Evolutionary conservation across 2,797 vertebrate species (phyloP), one percentile per base, ranked within the genome.

Genomic region (Heterohyrax brucei): DNA sequence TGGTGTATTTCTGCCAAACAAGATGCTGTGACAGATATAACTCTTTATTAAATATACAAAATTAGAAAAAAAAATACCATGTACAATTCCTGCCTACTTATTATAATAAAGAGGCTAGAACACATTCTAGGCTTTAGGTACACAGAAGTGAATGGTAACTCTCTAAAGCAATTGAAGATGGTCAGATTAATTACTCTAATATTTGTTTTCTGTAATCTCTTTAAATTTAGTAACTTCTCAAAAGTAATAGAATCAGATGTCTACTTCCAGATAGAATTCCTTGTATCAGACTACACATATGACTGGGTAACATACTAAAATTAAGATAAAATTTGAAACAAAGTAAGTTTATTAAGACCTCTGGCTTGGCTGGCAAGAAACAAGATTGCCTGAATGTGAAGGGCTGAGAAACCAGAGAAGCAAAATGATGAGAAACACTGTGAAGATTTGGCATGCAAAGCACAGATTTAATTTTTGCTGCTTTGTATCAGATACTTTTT

Each of bases 401-500:
- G 70, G 26, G 7, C 53, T 53, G 66, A 59, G 16, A 66, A 4
- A 82, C 3, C 26, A 89, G 8, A 83, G 62, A 89, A 86, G 1
- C 19, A 83, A 87, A 70, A n/a, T 44, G 10, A 10, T 88, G 28
- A 53, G 13, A 93, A 85, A 82, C 39, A 86, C 10, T 89, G 10
- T 61, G 24, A 70, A 83, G 19, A 86, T 92, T 19, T 87, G 66
- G 2, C 59, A 80, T 76, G 10, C 19, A 87, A 89, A 80, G 53
- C 48, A 83, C 12, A 83, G 13, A 85, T 83, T 78, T 79, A 89
- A 76, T 46, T 94, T 96, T 75, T 13, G 79, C 30, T 91, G 48
- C 14, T 88, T 86, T 85, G 64, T 68, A 62, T 78, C 50, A 89
- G 48, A 89, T 86, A 12, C 21, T 44, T 0, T 75, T 39, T 39